Evolutionary conservation across 2,113 vertebrate species (phyloP), one percentile per base, ranked within the genome.

Genomic region (Zingel zingel): DNA sequence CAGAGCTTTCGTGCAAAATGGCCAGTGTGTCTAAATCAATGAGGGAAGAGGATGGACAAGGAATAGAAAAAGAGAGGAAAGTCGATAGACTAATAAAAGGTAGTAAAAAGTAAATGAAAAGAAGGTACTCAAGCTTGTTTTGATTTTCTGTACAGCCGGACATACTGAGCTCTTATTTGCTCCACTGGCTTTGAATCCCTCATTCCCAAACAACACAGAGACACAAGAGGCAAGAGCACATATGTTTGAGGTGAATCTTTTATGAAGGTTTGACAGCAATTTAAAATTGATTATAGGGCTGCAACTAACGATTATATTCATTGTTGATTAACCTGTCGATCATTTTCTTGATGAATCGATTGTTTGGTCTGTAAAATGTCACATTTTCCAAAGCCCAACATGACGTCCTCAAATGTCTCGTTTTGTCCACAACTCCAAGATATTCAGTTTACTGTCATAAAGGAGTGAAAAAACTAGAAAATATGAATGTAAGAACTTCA

Each of bases 161-260:
- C 50, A 69, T 19, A 23, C 45, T 53, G 25, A 80, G 82, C 59
- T 71, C 18, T 71, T 72, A 68, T 72, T 76, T 82, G 78, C 65
- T 76, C 78, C 74, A 65, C 62, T 77, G 76, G 15, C 65, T 79
- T 57, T 71, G 27, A 48, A 57, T 73, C 75, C 18, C 19, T 45
- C 27, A 39, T 66, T 64, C 23, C 23, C 36, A 54, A 45, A 67
- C 6, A 75, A 70, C n/a, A 30, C 1, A 57, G 10, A 78, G 25
- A 64, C 51, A 56, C 16, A 43, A 58, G 1, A 30, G 19, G 13
- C 8, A 62, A 12, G 18, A 33, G 16, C 23, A 14, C 13, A 13
- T 7, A 10, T 65, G 47, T 56, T 25, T 3, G 30, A n/a, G n/a
- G 15, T 19, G 12, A 56, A 27, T 27, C 3, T 33, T 23, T 6